Evolutionary conservation across 2,888 invertebrate genomes (phyloP), one percentile per base, ranked within the genome.

Genomic region (Gastracanthus pulcherrimus): DNA sequence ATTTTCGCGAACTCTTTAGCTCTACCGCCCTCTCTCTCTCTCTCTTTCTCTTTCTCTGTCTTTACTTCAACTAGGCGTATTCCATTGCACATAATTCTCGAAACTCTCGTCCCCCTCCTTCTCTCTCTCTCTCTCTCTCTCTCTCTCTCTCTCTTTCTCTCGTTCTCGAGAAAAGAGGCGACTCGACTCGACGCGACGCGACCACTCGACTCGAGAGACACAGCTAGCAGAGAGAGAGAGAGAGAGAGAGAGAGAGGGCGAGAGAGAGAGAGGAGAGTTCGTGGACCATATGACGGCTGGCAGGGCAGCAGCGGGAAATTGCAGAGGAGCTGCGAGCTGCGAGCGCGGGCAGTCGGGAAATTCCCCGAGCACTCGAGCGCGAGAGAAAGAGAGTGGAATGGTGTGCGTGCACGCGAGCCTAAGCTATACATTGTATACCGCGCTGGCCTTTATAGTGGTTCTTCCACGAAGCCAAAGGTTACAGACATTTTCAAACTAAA

Each of bases 181-280:
- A 67, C 36, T 55, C 34, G 23, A n/a, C 31, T 62, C 19, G 29
- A 62, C 38, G 71, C 45, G 74, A 34, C 62, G 58, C 55, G 41
- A 58, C 38, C 51, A 69, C 60, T 69, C 48, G 29, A 69, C n/a
- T 69, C 41, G 55, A 75, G 60, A 64, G 69, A 62, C n/a, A n/a
- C n/a, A n/a, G n/a, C n/a, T n/a, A n/a, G n/a, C n/a, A 67, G 67
- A 26, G 75, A 75, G 67, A 64, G 34, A 74, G 67, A 80, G 67
- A 58, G 69, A 72, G 41, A 55, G 38, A 26, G 80, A 67, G 67
- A 26, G 75, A 75, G 67, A 64, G 51, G 26, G 41, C 51, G 71
- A 6, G 16, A 31, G 34, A n/a, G n/a, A n/a, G n/a, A n/a, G n/a
- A n/a, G n/a, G n/a, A n/a, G n/a, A n/a, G n/a, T n/a, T n/a, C n/a